These are phyloP conservation scores for Tychaedon coryphoeus DNA, from an alignment of 2,113 vertebrate genomes.

Conservation along the genomic window DNA sequence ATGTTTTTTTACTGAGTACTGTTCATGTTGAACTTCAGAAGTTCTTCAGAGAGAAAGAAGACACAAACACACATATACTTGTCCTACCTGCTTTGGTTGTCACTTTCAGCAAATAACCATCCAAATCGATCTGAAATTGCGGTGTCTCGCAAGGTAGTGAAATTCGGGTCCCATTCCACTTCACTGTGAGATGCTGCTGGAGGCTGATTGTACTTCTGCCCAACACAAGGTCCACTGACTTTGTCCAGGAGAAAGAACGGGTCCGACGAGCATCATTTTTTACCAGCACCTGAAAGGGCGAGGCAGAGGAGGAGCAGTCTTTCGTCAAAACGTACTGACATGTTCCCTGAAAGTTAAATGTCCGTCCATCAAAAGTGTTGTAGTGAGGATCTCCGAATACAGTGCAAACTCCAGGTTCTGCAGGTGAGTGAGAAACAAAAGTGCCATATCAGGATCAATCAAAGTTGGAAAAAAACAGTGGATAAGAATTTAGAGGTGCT, in stretches of 20 bases:
- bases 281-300: constrained; percentile 92
- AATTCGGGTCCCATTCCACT: constrained; percentile 90
- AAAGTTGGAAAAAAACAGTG: not conserved
- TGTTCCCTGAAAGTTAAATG: constrained; percentile 99
- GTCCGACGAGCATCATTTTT: constrained; percentile 94
- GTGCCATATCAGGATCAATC: constrained; percentile 51
- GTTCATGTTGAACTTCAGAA: not conserved
- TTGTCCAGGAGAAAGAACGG: constrained; percentile 97
- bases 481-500: not conserved
- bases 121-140: constrained; percentile 89
- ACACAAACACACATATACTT: not conserved
- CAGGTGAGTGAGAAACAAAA: constrained; percentile 74
- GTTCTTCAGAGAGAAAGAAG: not conserved
- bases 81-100: constrained; percentile 88
- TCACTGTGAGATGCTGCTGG: constrained; percentile 95
- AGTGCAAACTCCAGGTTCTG: constrained; percentile 97
- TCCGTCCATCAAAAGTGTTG: constrained; percentile 98
- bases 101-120: constrained; percentile 95
- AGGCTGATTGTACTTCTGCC: constrained; percentile 82
- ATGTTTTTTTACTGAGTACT: not conserved
- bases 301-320: constrained; percentile 88
- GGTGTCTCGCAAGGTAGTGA: constrained; percentile 87
- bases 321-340: constrained; percentile 96
- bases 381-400: constrained; percentile 99
- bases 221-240: constrained; percentile 89